Evolutionary conservation across 2,888 invertebrate species (phyloP).

Genomic region (Lasius platythorax): DNA sequence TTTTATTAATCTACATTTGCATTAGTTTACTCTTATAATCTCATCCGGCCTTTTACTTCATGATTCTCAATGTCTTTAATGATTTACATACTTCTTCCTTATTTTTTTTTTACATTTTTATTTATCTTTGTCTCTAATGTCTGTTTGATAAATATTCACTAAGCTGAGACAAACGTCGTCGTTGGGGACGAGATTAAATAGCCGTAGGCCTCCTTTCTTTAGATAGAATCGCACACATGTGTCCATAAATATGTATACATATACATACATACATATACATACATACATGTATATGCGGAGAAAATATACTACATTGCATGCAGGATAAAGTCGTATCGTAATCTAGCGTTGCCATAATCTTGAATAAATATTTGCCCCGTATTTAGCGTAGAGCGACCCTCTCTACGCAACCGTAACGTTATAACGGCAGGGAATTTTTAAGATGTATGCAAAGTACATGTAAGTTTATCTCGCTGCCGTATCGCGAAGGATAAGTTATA

Average conservation of each 20-base stretch:
- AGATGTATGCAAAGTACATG: constrained; percentile 14
- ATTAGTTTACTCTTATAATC: neutral
- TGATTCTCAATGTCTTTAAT: neutral
- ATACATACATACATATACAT: neutral
- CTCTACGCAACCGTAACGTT: constrained; percentile 6
- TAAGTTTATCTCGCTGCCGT: constrained; percentile 13
- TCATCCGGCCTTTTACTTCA: neutral
- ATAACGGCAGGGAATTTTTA: constrained; percentile 17
- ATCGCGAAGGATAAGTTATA: neutral
- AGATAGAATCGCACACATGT: neutral
- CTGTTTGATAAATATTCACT: constrained; percentile 6
- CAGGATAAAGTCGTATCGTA: constrained; percentile 36
- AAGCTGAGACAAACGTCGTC: constrained; percentile 23
- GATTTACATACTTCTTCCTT: neutral
- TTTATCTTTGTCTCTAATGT: neutral
- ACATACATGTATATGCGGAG: neutral
- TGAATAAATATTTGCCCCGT: constrained; percentile 41
- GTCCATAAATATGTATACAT: neutral
- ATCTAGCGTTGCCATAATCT: constrained; percentile 42
- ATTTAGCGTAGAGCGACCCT: constrained; percentile 9
- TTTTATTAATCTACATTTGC: neutral
- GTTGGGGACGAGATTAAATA: neutral
- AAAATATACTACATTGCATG: neutral
- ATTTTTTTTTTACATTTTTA: neutral
- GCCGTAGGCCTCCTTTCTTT: neutral